Base-by-base conservation (phyloP, 1,140 invertebrate species). In the Hetaerina americana region DNA sequence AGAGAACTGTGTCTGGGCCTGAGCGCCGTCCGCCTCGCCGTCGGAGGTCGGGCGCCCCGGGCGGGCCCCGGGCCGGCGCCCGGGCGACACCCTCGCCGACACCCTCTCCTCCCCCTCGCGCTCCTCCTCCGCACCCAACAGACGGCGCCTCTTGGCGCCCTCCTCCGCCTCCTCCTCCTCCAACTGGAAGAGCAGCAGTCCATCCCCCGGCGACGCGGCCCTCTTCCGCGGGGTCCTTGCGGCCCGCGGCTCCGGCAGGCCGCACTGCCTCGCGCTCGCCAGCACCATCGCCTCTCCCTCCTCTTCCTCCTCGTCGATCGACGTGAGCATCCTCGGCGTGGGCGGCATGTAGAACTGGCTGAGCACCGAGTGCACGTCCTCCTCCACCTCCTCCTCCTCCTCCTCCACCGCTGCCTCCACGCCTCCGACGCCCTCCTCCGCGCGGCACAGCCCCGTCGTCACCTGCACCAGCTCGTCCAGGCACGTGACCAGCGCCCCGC, bases 261-360 rank as follows among this genome's bases (percentile, higher is more conserved):
- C 49, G 12, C 49, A 12, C 22, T 67, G 66, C n/a, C 26, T 67
- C 22, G 6, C 26, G 26, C 5, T 57, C 12, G 49, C 12, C 49
- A 57, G 12, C 49, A 12, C 12, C 68, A 69, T 69, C n/a, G n/a
- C n/a, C n/a, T n/a, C 31, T 40, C 6, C 77, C 40, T 77, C 80
- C 68, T 82, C 82, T 71, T 84, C 83, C 68, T 82, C 82, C 28
- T 87, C 86, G 76, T 89, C 87, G 31, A 89, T 87, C 66, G 87
- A 85, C 5, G 89, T 88, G 66, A 90, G 80, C 73, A 90, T 81
- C 67, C 87, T 82, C 12, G 88, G 87, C 0, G 88, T 89, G 0
- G 87, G 86, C 66, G 89, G 88, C 78, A 90, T 87, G 77, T 90
- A 90, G 75, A 90, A 89, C 74, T 90, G 88, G 27, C 86, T 88